Evolutionary conservation across 1,140 invertebrate genomes (phyloP), one percentile per base, ranked within the genome.

Genomic region (Heliconius melpomene): DNA sequence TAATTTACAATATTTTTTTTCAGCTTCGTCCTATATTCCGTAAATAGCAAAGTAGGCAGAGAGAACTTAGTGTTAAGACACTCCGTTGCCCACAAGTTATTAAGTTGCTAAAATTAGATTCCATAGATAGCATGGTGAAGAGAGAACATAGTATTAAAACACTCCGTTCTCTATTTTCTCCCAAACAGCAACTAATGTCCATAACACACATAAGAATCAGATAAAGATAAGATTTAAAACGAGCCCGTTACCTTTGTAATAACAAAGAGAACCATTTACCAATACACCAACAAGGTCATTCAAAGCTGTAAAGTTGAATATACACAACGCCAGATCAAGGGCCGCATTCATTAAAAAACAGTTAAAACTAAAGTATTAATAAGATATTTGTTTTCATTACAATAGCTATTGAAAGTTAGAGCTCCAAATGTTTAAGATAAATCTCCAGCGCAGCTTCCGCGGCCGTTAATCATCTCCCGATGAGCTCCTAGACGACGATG

Each of bases 311-410:
- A 66, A 66, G 54, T 6, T 57, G 54, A 32, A 32, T 32, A 32
- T 11, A 66, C 9, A 66, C 26, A 66, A 66, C 11, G 2, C 60
- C 60, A 66, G 60, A 26, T 29, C 3, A 66, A 66, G 60, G 29
- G 26, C 23, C 13, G 1, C 60, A 18, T 66, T 66, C 60, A 66
- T 66, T 26, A 66, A 66, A 66, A 66, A 66, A 5, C 23, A 66
- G 60, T 66, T 66, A 66, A 66, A 29, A 66, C 3, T 29, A 16
- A 66, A 29, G 60, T 66, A 66, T 66, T 66, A 29, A 66, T 66
- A 66, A 66, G 5, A 29, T 16, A 29, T 66, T 66, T 66, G 60
- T 66, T 66, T 66, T 29, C 26, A 29, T 66, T 29, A 66, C 11
- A 29, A 66, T 66, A 66, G 3, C n/a, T 26, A 66, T 29, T 11